Conservation (phyloP, 1,140 invertebrate genomes). For the Chlorops oryzae region DNA sequence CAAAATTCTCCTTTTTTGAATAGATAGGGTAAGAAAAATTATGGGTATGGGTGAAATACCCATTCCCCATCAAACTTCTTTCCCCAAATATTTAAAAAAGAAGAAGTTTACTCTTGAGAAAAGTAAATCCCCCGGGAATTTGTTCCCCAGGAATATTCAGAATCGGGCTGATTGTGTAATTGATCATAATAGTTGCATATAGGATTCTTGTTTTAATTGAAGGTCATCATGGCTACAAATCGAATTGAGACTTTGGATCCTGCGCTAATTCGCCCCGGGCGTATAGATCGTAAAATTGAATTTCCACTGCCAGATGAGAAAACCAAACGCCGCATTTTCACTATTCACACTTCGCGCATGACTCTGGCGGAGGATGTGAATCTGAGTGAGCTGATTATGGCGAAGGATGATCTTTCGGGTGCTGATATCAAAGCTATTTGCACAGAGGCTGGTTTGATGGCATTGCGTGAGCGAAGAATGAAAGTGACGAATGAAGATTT, state of each 20-base stretch:
- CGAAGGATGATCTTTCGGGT: slow-evolving; percentile 98
- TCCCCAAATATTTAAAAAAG: too few relatives aligned
- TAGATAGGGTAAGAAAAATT: too few relatives aligned
- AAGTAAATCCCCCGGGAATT: too few relatives aligned
- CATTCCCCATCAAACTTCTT: too few relatives aligned
- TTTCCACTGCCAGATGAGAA: slow-evolving; percentile 99
- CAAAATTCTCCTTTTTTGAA: too few relatives aligned
- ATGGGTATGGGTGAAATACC: too few relatives aligned
- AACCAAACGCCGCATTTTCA: slow-evolving; percentile 96
- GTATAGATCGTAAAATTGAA: slow-evolving; percentile 99
- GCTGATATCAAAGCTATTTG: slow-evolving; percentile 98
- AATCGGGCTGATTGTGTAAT: too few relatives aligned
- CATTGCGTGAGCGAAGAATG: slow-evolving; percentile 94
- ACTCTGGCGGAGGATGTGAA: slow-evolving; percentile 96
- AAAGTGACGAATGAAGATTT: slow-evolving; percentile 99
- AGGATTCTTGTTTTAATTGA: slow-evolving; percentile 26
- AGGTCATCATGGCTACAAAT: slow-evolving; percentile 99
- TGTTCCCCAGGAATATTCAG: too few relatives aligned
- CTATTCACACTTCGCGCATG: slow-evolving; percentile 98
- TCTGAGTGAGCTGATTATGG: slow-evolving; percentile 96
- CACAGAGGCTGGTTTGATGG: slow-evolving; percentile 98
- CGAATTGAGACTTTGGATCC: slow-evolving; percentile 99
- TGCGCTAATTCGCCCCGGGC: slow-evolving; percentile 94
- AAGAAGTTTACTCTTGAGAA: too few relatives aligned
- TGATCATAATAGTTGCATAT: not conserved